Evolutionary conservation across 2,888 invertebrate genomes (phyloP).

Genomic region (Erynnis tages): DNA sequence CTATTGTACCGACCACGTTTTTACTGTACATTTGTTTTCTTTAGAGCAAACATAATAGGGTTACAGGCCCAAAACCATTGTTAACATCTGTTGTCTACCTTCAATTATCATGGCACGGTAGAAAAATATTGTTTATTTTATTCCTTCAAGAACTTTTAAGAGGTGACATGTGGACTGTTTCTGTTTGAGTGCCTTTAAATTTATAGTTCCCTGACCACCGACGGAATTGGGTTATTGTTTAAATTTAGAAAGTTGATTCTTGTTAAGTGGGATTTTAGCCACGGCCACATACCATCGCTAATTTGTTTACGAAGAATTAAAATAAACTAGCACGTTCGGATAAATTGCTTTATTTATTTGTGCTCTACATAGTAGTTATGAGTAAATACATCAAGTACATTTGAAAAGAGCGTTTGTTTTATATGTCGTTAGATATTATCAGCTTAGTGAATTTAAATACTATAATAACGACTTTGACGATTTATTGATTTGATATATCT

Average conservation of each 20-base stretch:
- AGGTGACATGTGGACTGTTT: slow-evolving; percentile 70
- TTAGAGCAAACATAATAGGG: slow-evolving; percentile 65
- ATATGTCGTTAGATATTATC: no score
- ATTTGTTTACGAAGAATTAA: slow-evolving; percentile 38
- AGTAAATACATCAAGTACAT: no score
- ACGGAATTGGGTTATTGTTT: slow-evolving; percentile 67
- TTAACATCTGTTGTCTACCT: slow-evolving; percentile 61
- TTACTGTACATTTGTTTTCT: slow-evolving; percentile 67
- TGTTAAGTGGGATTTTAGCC: slow-evolving; percentile 38
- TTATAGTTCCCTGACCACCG: slow-evolving; percentile 65
- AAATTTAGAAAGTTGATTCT: slow-evolving; percentile 55
- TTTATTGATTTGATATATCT: no score
- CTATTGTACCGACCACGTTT: slow-evolving; percentile 59
- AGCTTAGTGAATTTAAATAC: no score
- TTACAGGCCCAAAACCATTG: slow-evolving; percentile 63
- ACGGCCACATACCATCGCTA: slow-evolving; percentile 57
- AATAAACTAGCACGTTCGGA: slow-evolving; percentile 15
- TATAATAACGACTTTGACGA: no score
- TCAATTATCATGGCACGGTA: slow-evolving; percentile 61
- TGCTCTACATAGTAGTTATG: no score
- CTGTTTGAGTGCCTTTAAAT: slow-evolving; percentile 60
- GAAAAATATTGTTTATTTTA: slow-evolving; percentile 79
- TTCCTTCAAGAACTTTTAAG: slow-evolving; percentile 65
- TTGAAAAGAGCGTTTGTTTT: no score
- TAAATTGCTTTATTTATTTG: slow-evolving; percentile 19